phyloP scores from a whole-genome alignment of 1,140 invertebrate genomes.

The Pentalonia nigronervosa region DNA sequence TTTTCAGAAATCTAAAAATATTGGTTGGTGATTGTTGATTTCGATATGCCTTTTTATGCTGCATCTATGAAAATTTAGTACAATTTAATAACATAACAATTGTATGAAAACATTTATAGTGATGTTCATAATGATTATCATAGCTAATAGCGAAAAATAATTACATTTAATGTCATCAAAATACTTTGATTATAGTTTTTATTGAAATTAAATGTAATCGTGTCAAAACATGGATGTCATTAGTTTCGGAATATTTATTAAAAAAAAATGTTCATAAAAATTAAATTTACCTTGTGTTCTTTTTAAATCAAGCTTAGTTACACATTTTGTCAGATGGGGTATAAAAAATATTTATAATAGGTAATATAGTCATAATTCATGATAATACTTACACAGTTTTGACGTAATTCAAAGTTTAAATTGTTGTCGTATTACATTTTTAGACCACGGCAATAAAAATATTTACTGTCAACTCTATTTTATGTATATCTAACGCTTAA shows the following conservation, averaged over 20 bases:
- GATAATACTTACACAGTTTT: background rate
- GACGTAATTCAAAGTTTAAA: constrained; percentile 2
- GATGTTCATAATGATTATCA: background rate
- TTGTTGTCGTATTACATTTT: background rate
- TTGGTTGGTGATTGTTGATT: background rate
- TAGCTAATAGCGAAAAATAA: background rate
- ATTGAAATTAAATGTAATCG: background rate
- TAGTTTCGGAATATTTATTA: background rate
- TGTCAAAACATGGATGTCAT: no score
- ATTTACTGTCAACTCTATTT: background rate
- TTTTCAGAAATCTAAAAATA: background rate
- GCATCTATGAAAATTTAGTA: background rate
- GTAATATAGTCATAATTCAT: background rate
- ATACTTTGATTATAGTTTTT: background rate
- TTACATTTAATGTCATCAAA: background rate
- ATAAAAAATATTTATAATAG: background rate
- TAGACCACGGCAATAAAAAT: background rate
- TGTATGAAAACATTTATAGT: background rate
- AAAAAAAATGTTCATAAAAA: background rate
- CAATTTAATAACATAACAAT: background rate
- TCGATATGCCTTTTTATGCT: background rate
- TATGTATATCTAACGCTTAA: background rate
- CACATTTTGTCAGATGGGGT: background rate
- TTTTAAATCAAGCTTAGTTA: background rate
- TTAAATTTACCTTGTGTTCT: background rate